Conservation (phyloP, 2,113 vertebrate genomes). For the Puffinus mauretanicus region DNA sequence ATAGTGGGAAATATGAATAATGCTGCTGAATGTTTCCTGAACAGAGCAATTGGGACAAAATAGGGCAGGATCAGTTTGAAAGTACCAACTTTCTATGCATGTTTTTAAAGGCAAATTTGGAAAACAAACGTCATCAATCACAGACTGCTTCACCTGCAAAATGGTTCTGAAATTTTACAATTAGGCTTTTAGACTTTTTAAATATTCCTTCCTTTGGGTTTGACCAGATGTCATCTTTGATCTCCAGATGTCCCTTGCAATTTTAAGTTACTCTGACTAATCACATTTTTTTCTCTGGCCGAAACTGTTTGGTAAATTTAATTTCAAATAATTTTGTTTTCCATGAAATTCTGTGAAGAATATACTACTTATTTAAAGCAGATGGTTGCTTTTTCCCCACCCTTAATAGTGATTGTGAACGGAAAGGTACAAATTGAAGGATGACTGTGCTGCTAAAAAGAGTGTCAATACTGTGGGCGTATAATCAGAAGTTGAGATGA, state of each 20-base stretch:
- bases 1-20: not conserved
- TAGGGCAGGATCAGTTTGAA: not conserved
- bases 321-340: not conserved
- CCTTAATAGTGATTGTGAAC: not conserved
- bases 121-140: not conserved
- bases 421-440: not conserved
- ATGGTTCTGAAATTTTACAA: not conserved
- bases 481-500: constrained; percentile 1
- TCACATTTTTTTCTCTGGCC: not conserved
- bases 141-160: not conserved
- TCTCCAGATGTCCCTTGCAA: not conserved
- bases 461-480: not conserved
- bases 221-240: not conserved
- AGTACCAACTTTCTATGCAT: not conserved
- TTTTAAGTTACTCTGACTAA: not conserved
- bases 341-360: not conserved
- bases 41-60: not conserved
- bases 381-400: accelerated
- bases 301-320: not conserved
- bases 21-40: not conserved
- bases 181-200: not conserved
- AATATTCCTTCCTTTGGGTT: not conserved
- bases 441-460: not conserved
- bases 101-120: not conserved
- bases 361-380: not conserved